Conservation (phyloP, 1,140 invertebrate species). For the Platorchestia sp. region DNA sequence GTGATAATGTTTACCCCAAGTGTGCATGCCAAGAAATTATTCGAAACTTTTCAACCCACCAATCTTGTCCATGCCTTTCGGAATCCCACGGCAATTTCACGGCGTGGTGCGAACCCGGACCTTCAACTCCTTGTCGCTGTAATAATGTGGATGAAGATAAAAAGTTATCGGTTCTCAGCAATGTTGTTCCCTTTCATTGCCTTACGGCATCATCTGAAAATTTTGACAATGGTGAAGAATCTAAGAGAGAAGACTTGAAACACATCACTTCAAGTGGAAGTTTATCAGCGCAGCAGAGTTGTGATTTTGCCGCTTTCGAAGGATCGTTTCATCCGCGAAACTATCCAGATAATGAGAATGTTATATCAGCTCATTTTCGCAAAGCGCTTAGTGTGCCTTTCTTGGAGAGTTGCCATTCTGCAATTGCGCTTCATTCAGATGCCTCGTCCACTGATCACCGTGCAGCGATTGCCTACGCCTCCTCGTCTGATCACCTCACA, state of each 20-base stretch:
- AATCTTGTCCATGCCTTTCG: not conserved
- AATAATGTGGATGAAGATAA: not conserved
- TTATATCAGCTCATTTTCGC: not conserved
- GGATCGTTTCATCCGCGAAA: not conserved
- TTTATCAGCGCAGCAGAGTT: not conserved
- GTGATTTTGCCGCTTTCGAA: not conserved
- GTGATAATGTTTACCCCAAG: not conserved
- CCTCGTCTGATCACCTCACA: not conserved
- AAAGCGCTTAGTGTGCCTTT: not conserved
- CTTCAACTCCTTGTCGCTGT: not conserved
- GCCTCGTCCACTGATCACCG: not conserved
- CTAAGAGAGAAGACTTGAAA: not conserved
- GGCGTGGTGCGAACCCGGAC: not conserved
- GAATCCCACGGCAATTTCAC: not conserved
- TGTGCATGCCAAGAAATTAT: not conserved
- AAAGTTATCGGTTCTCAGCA: not conserved
- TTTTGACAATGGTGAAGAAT: not conserved
- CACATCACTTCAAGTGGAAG: not conserved
- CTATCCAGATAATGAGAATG: not conserved
- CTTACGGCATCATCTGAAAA: not conserved
- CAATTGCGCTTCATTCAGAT: not conserved
- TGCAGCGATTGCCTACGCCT: not conserved
- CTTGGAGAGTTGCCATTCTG: not conserved
- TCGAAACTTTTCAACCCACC: not conserved
- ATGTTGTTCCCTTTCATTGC: not conserved